Conservation (phyloP, 2,113 vertebrate genomes). For the Trematomus loennbergii region DNA sequence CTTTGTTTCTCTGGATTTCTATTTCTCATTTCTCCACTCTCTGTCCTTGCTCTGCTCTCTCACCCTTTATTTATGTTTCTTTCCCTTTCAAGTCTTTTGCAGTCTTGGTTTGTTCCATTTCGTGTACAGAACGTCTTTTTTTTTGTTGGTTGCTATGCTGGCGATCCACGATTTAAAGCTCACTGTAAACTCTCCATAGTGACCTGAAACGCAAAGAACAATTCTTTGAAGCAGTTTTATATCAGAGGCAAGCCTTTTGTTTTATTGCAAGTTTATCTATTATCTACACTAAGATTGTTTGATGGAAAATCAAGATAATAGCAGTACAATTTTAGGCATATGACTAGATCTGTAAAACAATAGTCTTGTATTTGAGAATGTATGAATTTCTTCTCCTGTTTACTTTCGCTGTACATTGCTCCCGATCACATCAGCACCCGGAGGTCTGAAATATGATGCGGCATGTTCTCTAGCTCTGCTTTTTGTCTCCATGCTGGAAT, state of each 20-base stretch:
- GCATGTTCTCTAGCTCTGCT: not conserved
- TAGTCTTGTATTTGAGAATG: not conserved
- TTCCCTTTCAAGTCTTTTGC: slow-evolving; percentile 16
- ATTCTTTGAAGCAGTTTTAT: not conserved
- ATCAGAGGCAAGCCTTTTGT: too few relatives aligned
- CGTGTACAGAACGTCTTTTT: slow-evolving; percentile 4
- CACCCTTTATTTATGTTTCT: not conserved
- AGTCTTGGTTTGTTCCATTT: slow-evolving; percentile 18
- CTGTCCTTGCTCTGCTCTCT: not conserved
- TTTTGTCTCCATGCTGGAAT: slow-evolving; percentile 16
- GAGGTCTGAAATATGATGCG: not conserved
- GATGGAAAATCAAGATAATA: too few relatives aligned
- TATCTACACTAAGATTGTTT: too few relatives aligned
- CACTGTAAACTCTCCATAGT: not conserved
- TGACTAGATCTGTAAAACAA: too few relatives aligned
- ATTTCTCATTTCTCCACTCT: not conserved
- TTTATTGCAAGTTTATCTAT: not conserved
- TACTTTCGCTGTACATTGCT: not conserved
- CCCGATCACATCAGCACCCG: slow-evolving; percentile 2
- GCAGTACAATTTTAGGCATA: too few relatives aligned
- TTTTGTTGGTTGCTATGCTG: slow-evolving; percentile 13
- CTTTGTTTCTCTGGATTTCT: slow-evolving; percentile 40
- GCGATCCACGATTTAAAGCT: slow-evolving; percentile 10
- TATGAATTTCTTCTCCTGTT: not conserved
- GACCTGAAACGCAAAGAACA: not conserved